phyloP scores from a whole-genome alignment of 2,888 invertebrate genomes.

The Cataglyphis cursor region DNA sequence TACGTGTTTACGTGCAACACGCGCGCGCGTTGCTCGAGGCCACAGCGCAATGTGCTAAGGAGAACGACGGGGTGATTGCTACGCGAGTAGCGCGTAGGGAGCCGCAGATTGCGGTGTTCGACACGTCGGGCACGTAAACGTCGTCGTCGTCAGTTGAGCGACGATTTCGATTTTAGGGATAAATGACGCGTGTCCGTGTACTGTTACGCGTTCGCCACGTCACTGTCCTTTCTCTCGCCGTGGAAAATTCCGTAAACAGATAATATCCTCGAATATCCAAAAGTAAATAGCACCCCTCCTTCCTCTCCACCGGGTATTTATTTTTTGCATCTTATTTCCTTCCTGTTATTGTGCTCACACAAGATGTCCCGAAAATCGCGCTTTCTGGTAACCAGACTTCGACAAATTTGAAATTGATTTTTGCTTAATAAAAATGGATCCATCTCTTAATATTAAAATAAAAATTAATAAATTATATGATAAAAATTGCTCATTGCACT shows the following conservation, averaged over 20 bases:
- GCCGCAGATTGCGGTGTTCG: slow-evolving; percentile 18
- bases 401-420: slow-evolving; percentile 4
- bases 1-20: not conserved
- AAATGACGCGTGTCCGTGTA: not conserved
- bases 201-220: slow-evolving; percentile 12
- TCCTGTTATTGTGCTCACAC: slow-evolving; percentile 38
- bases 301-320: not conserved
- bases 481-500: not conserved
- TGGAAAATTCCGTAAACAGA: slow-evolving; percentile 15
- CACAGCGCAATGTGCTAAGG: slow-evolving; percentile 44
- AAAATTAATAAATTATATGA: not conserved
- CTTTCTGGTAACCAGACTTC: not conserved
- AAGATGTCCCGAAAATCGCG: not conserved
- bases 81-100: slow-evolving; percentile 10
- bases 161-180: slow-evolving; percentile 30
- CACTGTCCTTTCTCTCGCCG: not conserved
- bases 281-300: slow-evolving; percentile 20
- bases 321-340: slow-evolving; percentile 27
- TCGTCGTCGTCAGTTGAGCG: not conserved
- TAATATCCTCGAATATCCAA: slow-evolving; percentile 7
- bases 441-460: not conserved
- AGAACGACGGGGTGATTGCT: slow-evolving; percentile 51
- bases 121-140: slow-evolving; percentile 26
- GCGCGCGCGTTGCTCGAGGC: slow-evolving; percentile 8
- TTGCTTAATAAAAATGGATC: slow-evolving; percentile 21